Evolutionary conservation across 1,140 invertebrate species (phyloP), one percentile per base, ranked within the genome.

Genomic region (Schlechtendalia chinensis): DNA sequence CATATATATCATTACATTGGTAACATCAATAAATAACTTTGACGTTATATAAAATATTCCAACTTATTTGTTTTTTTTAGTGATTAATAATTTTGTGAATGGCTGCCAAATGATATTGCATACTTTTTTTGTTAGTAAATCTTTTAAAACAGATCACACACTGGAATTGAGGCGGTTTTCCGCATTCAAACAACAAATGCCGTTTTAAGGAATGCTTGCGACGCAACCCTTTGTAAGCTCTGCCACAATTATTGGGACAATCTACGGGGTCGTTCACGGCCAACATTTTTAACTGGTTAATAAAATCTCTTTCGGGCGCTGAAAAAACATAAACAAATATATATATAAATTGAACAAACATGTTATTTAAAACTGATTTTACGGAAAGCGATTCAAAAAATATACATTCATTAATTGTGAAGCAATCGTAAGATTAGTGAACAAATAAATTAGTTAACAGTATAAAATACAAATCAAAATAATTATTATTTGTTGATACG

Each of bases 111-210:
- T 81, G 80, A 58, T 53, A 53, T 27, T 72, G 53, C 50, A 72
- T 39, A 19, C 56, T 67, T 29, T 67, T 81, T 29, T 71, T 81
- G n/a, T 81, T 58, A 24, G 80, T 72, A 58, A 72, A 81, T 58
- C 27, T 81, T 81, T 72, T 72, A 11, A 45, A 72, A 84, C 88
- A 89, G 50, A 87, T 83, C 0, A 85, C 85, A 82, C 88, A 89
- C 45, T 84, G 83, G 82, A 88, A 89, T 17, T 86, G 84, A 29
- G 88, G 88, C 53, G 86, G 86, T 72, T 88, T 87, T 47, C 88
- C 88, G 81, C 89, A 89, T 77, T 89, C 88, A 74, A 88, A 87
- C 22, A 86, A 85, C 17, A 88, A 84, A 82, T 89, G 89, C 65
- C 87, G 87, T 80, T 85, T 85, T 61, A 90, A 83, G 5, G 88